These are phyloP conservation scores for Paramuricea clavata DNA, from an alignment of 92 coral and sea anemone genomes.

Conservation along the genomic window DNA sequence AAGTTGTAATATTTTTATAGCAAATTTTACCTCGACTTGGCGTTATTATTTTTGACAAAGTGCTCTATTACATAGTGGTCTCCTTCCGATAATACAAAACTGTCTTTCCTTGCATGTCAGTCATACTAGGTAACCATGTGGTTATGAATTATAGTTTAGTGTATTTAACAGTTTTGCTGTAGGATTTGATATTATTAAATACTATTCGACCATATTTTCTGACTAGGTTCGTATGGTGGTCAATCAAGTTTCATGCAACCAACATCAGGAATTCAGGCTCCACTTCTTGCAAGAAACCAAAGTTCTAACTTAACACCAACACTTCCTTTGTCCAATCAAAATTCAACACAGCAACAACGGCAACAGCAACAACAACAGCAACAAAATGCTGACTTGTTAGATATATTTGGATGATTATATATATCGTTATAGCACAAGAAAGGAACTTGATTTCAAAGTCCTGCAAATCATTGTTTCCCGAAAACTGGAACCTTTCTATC, in stretches of 20 bases:
- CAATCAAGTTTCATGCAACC: background rate
- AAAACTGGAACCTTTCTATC: no score
- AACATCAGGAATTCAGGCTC: background rate
- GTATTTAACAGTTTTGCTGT: background rate
- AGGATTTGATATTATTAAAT: no score
- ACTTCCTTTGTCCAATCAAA: slow-evolving; percentile 1
- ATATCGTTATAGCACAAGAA: no score
- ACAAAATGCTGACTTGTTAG: slow-evolving; percentile 20
- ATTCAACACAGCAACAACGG: background rate
- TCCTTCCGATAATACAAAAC: no score
- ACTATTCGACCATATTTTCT: background rate
- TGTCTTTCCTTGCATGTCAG: no score
- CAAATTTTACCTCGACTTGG: no score
- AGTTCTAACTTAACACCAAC: slow-evolving; percentile 1
- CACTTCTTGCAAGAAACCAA: slow-evolving; percentile 6
- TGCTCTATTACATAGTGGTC: no score
- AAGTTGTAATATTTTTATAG: no score
- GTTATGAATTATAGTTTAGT: background rate
- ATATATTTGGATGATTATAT: slow-evolving; percentile 17
- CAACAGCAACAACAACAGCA: background rate
- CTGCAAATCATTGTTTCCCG: no score
- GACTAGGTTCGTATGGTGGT: background rate
- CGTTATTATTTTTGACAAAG: no score
- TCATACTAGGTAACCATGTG: no score
- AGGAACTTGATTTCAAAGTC: background rate